Base-by-base conservation (phyloP, 2,888 invertebrate genomes). In the Ptycholaimellus sp. region DNA sequence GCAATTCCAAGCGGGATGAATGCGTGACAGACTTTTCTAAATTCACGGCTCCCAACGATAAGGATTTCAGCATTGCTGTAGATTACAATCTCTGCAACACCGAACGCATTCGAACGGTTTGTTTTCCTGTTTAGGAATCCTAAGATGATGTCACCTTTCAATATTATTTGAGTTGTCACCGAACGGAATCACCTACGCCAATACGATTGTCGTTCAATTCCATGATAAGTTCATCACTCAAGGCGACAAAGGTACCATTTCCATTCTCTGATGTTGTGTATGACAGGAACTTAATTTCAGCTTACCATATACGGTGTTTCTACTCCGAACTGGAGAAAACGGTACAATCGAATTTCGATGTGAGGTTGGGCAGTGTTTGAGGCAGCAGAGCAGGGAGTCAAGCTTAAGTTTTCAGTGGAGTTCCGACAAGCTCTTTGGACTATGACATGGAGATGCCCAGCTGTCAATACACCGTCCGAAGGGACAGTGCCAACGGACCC, bases 171-270 rank as follows among this genome's bases (percentile, higher is more conserved):
- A 41, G 41, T 25, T 39, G 16, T n/a, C 18, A 11, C 41, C 41
- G 2, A 11, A 14, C 2, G 41, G 41, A 19, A 23, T 41, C 2
- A 32, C 32, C 3, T 38, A 33, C 25, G 35, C 37, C 6, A 39
- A 38, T 19, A 39, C 41, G 16, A 9, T 41, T 4, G 30, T 39
- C 13, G 37, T 41, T 3, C 41, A 41, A 29, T 41, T 41, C 23
- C 41, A 41, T 20, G 20, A 4, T 2, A n/a, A 27, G 7, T 36
- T 41, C 18, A 34, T 41, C 14, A 41, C 41, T 2, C 3, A 16
- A 18, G 41, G 38, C 11, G 41, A 41, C 31, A 36, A 36, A 23
- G n/a, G n/a, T n/a, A n/a, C n/a, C n/a, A n/a, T n/a, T n/a, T n/a
- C n/a, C n/a, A n/a, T n/a, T n/a, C n/a, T n/a, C n/a, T n/a, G n/a